phyloP scores from a whole-genome alignment of 2,797 vertebrate genomes.

The Anolis apletophallus region DNA sequence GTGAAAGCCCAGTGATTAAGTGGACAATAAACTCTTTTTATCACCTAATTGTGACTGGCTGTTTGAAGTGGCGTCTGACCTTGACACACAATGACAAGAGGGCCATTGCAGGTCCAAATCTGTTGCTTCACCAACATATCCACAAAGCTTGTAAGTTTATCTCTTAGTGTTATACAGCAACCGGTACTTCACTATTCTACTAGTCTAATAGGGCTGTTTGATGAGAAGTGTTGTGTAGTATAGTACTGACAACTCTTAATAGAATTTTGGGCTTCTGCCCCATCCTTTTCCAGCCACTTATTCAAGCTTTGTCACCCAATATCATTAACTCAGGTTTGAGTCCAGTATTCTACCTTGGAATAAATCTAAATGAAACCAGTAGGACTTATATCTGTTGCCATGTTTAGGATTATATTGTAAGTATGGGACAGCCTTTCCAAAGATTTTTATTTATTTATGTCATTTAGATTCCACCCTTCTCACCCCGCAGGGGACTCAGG shows the following conservation, averaged over 20 bases:
- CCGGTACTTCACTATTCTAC: neutral
- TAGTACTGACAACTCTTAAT: neutral
- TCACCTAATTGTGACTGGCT: too few species aligned
- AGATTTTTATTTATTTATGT: too few species aligned
- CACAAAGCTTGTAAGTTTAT: neutral
- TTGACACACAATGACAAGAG: neutral
- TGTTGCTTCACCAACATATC: neutral
- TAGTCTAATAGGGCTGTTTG: neutral
- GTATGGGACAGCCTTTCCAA: neutral
- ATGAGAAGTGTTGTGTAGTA: neutral
- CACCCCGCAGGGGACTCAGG: too few species aligned
- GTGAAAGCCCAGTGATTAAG: too few species aligned
- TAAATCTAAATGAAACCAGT: neutral
- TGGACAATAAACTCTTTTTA: too few species aligned
- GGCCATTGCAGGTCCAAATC: neutral
- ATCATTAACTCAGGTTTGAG: neutral
- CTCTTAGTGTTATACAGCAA: neutral
- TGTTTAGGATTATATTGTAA: neutral
- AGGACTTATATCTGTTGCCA: neutral
- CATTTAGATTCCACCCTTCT: too few species aligned
- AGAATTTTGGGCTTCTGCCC: neutral
- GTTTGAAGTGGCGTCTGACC: too few species aligned
- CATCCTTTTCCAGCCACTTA: neutral
- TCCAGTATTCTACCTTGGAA: neutral
- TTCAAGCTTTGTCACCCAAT: conserved; percentile 36